Conservation (phyloP, 2,888 invertebrate genomes). For the Operophtera brumata region DNA sequence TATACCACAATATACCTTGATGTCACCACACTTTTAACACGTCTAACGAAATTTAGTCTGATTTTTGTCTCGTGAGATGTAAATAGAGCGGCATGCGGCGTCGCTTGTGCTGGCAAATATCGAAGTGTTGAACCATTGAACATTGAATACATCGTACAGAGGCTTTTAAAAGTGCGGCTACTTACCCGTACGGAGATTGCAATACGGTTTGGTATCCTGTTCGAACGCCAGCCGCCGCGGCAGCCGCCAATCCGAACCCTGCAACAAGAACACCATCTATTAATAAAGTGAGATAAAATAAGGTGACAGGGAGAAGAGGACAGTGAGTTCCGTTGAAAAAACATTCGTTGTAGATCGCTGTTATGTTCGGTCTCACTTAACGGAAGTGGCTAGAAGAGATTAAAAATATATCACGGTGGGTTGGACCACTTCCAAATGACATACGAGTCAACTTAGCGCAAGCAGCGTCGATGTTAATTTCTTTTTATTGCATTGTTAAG, state of each 20-base stretch:
- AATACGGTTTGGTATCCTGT: slow-evolving; percentile 89
- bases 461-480: slow-evolving; percentile 76
- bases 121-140: slow-evolving; percentile 77
- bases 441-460: slow-evolving; percentile 77
- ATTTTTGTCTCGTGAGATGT: slow-evolving; percentile 81
- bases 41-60: slow-evolving; percentile 46
- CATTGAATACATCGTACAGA: slow-evolving; percentile 71
- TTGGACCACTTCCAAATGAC: slow-evolving; percentile 78
- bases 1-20: neutral
- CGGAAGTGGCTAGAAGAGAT: slow-evolving; percentile 69
- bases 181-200: slow-evolving; percentile 93
- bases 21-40: neutral
- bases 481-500: slow-evolving; percentile 81
- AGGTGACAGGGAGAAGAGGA: slow-evolving; percentile 49
- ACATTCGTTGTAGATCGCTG: slow-evolving; percentile 50
- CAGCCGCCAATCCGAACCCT: slow-evolving; percentile 73
- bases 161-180: slow-evolving; percentile 52
- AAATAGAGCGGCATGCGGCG: slow-evolving; percentile 65
- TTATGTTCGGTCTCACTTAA: slow-evolving; percentile 71
- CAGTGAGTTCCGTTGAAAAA: slow-evolving; percentile 47
- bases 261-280: slow-evolving; percentile 55
- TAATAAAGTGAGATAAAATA: slow-evolving; percentile 36
- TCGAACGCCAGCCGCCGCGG: slow-evolving; percentile 85
- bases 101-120: slow-evolving; percentile 78
- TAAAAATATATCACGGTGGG: slow-evolving; percentile 65